phyloP scores from a whole-genome alignment of 2,888 invertebrate genomes.

The Cenopis cana region DNA sequence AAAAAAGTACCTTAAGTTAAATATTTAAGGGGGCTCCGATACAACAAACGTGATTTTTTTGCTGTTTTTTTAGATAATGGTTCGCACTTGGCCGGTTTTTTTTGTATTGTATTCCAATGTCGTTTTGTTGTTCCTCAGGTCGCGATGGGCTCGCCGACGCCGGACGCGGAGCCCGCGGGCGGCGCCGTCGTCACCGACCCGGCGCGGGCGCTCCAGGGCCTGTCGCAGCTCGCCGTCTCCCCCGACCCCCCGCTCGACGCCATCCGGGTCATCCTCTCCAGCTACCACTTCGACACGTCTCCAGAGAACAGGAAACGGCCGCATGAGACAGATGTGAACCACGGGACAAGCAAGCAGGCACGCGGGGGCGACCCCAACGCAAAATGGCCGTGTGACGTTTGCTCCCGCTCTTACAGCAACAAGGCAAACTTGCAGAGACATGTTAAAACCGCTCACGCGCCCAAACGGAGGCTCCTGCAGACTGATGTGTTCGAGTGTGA shows the following conservation, averaged over 20 bases:
- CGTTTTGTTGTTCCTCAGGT: slow-evolving; percentile 7
- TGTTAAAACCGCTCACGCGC: neutral
- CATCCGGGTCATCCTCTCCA: neutral
- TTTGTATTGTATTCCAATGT: neutral
- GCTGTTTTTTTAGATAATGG: too few relatives aligned
- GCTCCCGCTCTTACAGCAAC: neutral
- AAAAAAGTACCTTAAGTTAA: too few relatives aligned
- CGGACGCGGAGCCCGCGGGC: neutral
- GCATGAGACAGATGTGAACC: neutral
- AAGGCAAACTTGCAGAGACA: neutral
- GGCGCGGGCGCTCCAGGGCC: neutral
- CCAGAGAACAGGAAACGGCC: neutral
- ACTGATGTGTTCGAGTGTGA: slow-evolving; percentile 1
- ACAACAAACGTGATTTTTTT: too few relatives aligned
- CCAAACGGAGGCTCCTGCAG: neutral
- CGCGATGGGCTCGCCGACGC: slow-evolving; percentile 9
- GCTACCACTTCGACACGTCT: neutral
- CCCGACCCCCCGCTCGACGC: neutral
- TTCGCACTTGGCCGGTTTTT: too few relatives aligned
- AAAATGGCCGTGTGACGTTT: neutral
- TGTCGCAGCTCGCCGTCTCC: neutral
- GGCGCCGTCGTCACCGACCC: neutral
- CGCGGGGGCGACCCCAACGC: neutral
- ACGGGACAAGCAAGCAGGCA: neutral
- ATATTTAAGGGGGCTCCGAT: too few relatives aligned